Evolutionary conservation across 2,113 vertebrate genomes (phyloP).

Genomic region (Siniperca chuatsi): DNA sequence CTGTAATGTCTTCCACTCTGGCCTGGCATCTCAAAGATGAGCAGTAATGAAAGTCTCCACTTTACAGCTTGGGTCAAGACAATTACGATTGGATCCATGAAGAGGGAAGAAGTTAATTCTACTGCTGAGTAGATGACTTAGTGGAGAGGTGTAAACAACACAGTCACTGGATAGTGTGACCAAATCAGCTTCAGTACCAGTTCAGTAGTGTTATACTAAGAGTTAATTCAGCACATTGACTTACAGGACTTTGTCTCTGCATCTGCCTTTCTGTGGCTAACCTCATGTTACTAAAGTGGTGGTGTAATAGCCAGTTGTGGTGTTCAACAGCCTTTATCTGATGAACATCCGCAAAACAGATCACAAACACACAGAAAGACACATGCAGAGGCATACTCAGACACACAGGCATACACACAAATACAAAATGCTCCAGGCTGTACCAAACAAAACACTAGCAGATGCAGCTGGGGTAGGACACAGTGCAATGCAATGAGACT

Average conservation of each 20-base stretch:
- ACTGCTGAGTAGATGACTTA: background rate
- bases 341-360: constrained; percentile 71
- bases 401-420: constrained; percentile 35
- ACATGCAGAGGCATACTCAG: background rate
- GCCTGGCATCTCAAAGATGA: constrained; percentile 42
- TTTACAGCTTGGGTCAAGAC: constrained; percentile 12
- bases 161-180: background rate
- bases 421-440: constrained; percentile 61
- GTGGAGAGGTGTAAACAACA: constrained; percentile 38
- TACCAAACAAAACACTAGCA: constrained; percentile 77
- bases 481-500: constrained; percentile 51
- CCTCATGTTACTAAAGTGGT: constrained; percentile 67
- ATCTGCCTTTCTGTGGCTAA: constrained; percentile 67
- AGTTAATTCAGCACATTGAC: constrained; percentile 47
- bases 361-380: constrained; percentile 42
- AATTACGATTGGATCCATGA: constrained; percentile 30
- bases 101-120: constrained; percentile 16
- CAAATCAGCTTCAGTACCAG: background rate
- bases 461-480: constrained; percentile 64
- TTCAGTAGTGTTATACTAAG: constrained; percentile 19
- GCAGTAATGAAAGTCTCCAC: constrained; percentile 37
- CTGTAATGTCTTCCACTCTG: constrained; percentile 46
- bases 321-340: constrained; percentile 75
- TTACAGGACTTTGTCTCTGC: constrained; percentile 44
- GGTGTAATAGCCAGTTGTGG: constrained; percentile 68